Evolutionary conservation across 2,797 vertebrate species (phyloP).

Genomic region (Crypturellus tataupa): DNA sequence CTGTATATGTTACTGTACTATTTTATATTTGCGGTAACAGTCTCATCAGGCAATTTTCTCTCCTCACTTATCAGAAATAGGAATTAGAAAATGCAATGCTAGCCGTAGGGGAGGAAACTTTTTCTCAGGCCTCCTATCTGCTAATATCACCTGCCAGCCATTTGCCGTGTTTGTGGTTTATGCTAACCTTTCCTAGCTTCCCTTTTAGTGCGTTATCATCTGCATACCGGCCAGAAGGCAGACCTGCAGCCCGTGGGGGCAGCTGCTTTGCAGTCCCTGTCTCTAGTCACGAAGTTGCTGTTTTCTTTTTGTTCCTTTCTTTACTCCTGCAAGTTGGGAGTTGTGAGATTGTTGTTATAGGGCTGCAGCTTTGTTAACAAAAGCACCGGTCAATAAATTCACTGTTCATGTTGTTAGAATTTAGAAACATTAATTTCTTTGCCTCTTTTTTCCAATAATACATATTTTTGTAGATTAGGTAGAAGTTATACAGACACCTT

Average conservation of each 20-base stretch:
- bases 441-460: neutral
- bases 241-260: conserved; percentile 33
- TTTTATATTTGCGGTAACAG: neutral
- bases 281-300: conserved; percentile 10
- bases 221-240: conserved; percentile 10
- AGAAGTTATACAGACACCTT: neutral
- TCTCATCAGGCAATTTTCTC: conserved; percentile 33
- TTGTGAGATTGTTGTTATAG: neutral
- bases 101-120: conserved; percentile 47
- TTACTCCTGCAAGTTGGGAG: conserved; percentile 7
- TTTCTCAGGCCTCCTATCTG: conserved; percentile 37
- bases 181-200: conserved; percentile 53
- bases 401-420: neutral
- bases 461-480: neutral
- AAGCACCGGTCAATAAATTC: conserved; percentile 21
- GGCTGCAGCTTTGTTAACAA: conserved; percentile 30
- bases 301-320: conserved; percentile 32
- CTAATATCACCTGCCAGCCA: conserved; percentile 58
- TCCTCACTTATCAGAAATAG: conserved; percentile 46
- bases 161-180: conserved; percentile 64
- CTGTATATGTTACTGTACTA: neutral
- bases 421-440: conserved; percentile 19
- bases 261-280: conserved; percentile 1
- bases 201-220: conserved; percentile 22
- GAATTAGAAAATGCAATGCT: conserved; percentile 50